Evolutionary conservation across 2,888 invertebrate genomes (phyloP).

Genomic region (Drepana falcataria): DNA sequence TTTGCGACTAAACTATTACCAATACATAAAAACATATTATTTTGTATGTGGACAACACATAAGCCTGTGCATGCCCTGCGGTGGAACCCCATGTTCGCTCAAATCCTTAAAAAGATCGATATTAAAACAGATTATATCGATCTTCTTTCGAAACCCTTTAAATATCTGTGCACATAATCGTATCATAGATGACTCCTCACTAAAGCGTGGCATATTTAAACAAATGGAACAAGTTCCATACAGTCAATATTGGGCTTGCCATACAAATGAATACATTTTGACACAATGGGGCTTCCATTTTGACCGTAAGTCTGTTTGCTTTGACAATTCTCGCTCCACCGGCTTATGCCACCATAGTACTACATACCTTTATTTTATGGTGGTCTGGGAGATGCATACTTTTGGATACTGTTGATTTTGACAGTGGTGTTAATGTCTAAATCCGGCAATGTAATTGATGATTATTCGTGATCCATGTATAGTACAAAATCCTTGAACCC

Average conservation of each 20-base stretch:
- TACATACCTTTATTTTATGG: constrained; percentile 38
- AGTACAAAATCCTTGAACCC: neutral
- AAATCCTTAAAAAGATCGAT: no score
- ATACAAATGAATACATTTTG: constrained; percentile 77
- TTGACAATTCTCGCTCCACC: constrained; percentile 66
- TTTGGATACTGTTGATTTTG: constrained; percentile 2
- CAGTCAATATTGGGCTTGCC: constrained; percentile 70
- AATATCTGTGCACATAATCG: no score
- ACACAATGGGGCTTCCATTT: constrained; percentile 73
- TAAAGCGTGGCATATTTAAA: constrained; percentile 52
- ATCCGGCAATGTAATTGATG: neutral
- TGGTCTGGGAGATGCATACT: constrained; percentile 14
- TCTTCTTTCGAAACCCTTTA: no score
- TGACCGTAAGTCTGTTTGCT: constrained; percentile 67
- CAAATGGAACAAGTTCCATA: constrained; percentile 64
- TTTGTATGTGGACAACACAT: no score
- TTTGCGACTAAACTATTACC: no score
- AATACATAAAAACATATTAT: no score
- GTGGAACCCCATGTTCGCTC: no score
- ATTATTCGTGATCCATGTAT: neutral
- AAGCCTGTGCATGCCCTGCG: no score
- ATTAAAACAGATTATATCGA: no score
- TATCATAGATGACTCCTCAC: constrained; percentile 42
- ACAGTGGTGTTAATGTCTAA: constrained; percentile 1
- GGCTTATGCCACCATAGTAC: constrained; percentile 60